Conservation (phyloP, 1,140 invertebrate genomes). For the Drosophila willistoni region DNA sequence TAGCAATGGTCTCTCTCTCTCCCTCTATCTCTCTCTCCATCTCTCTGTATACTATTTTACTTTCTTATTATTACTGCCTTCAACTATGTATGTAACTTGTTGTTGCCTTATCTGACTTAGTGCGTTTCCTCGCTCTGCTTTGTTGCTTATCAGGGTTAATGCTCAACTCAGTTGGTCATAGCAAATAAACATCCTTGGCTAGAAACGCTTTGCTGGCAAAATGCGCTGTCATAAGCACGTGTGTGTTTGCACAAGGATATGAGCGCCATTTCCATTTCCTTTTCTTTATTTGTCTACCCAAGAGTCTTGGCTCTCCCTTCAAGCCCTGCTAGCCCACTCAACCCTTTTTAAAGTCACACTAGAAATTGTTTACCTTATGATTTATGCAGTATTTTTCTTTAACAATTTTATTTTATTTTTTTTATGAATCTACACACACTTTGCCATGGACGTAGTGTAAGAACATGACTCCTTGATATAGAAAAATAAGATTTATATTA, state of each 20-base stretch:
- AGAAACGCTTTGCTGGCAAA: slow-evolving; percentile 46
- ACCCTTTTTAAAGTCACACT: slow-evolving; percentile 34
- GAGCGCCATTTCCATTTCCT: slow-evolving; percentile 61
- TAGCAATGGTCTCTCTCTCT: slow-evolving; percentile 22
- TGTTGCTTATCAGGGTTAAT: slow-evolving; percentile 16
- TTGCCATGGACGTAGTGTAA: neutral
- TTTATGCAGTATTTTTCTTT: slow-evolving; percentile 68
- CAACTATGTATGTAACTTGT: neutral
- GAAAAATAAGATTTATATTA: neutral
- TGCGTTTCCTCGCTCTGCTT: neutral
- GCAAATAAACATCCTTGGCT: slow-evolving; percentile 63
- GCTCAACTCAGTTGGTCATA: slow-evolving; percentile 16
- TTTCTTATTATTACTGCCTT: neutral
- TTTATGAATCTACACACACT: slow-evolving; percentile 42
- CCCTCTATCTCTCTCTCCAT: too few relatives aligned
- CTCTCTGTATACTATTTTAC: neutral
- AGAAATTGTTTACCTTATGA: slow-evolving; percentile 71
- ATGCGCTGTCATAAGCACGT: slow-evolving; percentile 79
- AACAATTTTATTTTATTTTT: slow-evolving; percentile 52
- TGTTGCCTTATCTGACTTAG: slow-evolving; percentile 17
- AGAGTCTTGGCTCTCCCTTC: slow-evolving; percentile 6
- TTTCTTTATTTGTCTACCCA: slow-evolving; percentile 43
- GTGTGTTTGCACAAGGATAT: slow-evolving; percentile 80
- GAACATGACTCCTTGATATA: neutral
- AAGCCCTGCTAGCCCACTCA: neutral